These are phyloP conservation scores for Accipiter cooperii DNA, from an alignment of 2,113 vertebrate species.

Conservation along the genomic window DNA sequence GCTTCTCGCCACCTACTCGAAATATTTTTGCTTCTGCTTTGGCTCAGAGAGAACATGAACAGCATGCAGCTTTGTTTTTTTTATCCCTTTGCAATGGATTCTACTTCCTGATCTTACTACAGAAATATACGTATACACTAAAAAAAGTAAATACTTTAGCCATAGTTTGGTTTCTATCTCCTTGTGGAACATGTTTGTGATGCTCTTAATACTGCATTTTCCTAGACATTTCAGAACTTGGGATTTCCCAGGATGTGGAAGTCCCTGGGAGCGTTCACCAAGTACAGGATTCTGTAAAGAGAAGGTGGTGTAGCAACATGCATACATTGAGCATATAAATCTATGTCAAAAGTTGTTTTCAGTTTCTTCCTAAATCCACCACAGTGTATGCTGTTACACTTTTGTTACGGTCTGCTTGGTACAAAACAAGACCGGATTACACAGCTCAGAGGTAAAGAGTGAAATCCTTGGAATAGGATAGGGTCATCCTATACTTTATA, in stretches of 20 bases:
- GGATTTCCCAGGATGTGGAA: background rate
- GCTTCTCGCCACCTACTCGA: background rate
- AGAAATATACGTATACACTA: background rate
- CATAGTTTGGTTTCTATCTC: background rate
- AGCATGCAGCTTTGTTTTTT: background rate
- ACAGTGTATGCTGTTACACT: background rate
- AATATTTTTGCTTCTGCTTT: background rate
- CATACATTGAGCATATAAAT: background rate
- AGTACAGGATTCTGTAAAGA: background rate
- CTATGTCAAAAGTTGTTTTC: background rate
- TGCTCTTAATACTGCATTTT: background rate
- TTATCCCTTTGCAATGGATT: background rate
- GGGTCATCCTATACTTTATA: background rate
- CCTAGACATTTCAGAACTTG: background rate
- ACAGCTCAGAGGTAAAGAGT: background rate
- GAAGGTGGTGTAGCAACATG: background rate
- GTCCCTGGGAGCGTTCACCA: background rate
- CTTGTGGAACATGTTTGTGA: background rate
- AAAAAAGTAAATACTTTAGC: background rate
- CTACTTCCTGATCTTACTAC: background rate
- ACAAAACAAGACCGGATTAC: background rate
- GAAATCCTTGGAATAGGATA: background rate
- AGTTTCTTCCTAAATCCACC: background rate
- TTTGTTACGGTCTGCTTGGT: background rate
- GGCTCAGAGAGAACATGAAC: background rate